Conservation (phyloP, 2,113 vertebrate genomes). For the Struthidea cinerea region DNA sequence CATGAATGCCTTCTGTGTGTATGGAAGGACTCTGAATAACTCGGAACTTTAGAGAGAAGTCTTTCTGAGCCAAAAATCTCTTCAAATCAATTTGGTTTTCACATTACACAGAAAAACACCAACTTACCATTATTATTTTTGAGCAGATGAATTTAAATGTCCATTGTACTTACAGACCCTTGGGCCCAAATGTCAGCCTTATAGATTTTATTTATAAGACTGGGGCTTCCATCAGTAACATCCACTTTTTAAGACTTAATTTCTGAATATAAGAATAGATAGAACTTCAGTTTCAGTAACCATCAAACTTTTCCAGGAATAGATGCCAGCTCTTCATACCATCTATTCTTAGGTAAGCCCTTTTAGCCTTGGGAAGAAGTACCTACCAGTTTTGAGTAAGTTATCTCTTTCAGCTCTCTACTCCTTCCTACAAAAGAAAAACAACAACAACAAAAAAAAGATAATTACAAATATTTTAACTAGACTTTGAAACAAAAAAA, state of each 20-base stretch:
- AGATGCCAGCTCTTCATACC: not conserved
- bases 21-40: not conserved
- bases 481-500: not conserved
- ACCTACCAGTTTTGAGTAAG: constrained; percentile 62
- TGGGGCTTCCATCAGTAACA: not conserved
- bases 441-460: constrained; percentile 20
- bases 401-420: constrained; percentile 63
- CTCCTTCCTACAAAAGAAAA: constrained; percentile 60
- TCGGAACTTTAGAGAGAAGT: not conserved
- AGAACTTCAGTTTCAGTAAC: constrained; percentile 58
- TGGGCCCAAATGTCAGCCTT: not conserved
- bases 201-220: not conserved
- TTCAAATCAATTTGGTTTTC: not conserved
- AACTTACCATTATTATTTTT: not conserved
- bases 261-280: constrained; percentile 36
- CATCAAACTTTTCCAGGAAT: constrained; percentile 13
- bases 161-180: not conserved
- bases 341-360: constrained; percentile 14
- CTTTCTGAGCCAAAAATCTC: not conserved
- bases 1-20: not conserved
- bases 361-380: not conserved
- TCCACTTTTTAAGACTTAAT: not conserved
- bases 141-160: not conserved
- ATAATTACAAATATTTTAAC: constrained; percentile 10
- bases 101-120: not conserved